Percentiles rank a stretch among this genome's conserved stretches.
Evolutionary conservation across 2,113 vertebrate species (phyloP).

Genomic region (Pseudopodoces humilis): DNA sequence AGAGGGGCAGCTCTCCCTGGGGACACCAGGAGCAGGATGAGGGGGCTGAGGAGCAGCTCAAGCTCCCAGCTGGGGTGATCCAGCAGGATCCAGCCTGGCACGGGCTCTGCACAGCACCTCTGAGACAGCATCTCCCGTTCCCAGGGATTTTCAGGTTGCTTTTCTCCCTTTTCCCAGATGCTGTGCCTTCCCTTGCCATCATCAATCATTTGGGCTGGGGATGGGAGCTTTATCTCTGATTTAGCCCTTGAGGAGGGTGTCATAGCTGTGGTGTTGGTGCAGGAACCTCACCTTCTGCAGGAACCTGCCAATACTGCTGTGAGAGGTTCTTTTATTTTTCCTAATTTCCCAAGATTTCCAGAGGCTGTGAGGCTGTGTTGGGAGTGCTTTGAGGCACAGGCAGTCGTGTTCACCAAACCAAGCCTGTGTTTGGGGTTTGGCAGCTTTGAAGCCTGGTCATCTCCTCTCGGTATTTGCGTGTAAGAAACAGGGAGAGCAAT

Average conservation of each 20-base stretch:
- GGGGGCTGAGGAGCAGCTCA: not conserved
- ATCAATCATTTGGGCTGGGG: not conserved
- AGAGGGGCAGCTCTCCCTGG: not conserved
- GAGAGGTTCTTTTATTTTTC: not conserved
- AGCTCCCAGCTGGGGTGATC: not conserved
- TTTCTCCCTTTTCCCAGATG: not conserved
- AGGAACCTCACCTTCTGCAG: not conserved
- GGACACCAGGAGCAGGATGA: not conserved
- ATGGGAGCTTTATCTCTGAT: not conserved
- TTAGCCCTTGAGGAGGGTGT: not conserved
- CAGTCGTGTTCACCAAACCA: fast-evolving
- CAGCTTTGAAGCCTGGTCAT: not conserved
- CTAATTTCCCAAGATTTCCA: not conserved
- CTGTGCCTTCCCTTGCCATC: not conserved
- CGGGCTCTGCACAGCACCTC: fast-evolving
- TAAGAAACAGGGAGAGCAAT: not conserved
- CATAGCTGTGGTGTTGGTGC: not conserved
- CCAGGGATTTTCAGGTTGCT: not conserved
- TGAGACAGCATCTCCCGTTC: not conserved
- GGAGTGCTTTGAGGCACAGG: not conserved
- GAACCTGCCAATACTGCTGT: not conserved
- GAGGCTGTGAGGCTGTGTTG: not conserved
- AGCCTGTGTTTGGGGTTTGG: not conserved
- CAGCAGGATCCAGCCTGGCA: not conserved
- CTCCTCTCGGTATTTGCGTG: not conserved